phyloP scores from a whole-genome alignment of 2,113 vertebrate species.

The Gorsachius goisagi region DNA sequence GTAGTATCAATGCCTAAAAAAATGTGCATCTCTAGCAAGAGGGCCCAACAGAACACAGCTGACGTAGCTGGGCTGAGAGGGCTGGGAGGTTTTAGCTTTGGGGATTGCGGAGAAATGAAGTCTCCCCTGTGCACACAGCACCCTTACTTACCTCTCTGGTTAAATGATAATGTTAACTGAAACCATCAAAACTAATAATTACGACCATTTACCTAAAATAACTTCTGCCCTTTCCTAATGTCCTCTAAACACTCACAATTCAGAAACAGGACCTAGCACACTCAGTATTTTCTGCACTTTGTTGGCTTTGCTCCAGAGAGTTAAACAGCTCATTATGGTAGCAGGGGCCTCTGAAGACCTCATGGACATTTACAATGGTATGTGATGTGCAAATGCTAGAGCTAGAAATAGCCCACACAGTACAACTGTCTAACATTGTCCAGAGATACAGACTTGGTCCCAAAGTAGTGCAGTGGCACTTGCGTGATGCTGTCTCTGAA shows the following conservation, averaged over 20 bases:
- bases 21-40: fast-evolving
- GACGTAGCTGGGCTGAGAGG: not conserved
- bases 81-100: not conserved
- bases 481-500: not conserved
- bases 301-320: not conserved
- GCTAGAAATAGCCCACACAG: not conserved
- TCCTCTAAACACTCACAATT: not conserved
- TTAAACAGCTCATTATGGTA: not conserved
- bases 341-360: not conserved
- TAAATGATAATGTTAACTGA: not conserved
- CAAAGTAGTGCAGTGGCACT: not conserved
- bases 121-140: not conserved
- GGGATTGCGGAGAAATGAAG: not conserved
- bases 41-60: not conserved
- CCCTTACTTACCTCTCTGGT: not conserved
- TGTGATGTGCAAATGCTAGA: not conserved
- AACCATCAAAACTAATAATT: not conserved
- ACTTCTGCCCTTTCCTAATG: not conserved
- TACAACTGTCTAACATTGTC: not conserved
- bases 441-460: not conserved
- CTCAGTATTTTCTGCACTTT: not conserved
- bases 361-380: not conserved
- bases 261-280: not conserved
- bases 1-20: not conserved
- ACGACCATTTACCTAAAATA: not conserved